Evolutionary conservation across 2,888 invertebrate genomes (phyloP).

Genomic region (Marasmarcha lunaedactyla): DNA sequence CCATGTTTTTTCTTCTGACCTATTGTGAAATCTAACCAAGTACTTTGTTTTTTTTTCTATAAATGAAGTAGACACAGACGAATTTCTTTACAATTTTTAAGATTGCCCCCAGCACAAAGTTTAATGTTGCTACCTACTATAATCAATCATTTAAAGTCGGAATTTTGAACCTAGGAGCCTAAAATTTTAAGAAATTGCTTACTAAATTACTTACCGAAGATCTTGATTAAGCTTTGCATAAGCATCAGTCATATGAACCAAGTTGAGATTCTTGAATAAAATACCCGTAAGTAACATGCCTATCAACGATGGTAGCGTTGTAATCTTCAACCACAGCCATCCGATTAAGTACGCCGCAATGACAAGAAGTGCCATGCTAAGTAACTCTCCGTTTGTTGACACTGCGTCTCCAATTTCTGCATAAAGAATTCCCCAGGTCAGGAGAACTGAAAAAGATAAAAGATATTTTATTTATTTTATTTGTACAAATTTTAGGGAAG

Average conservation of each 20-base stretch:
- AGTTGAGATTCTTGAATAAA: slow-evolving; percentile 73
- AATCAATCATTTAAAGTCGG: no score
- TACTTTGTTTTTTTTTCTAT: no score
- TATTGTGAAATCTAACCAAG: no score
- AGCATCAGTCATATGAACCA: slow-evolving; percentile 72
- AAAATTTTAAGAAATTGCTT: no score
- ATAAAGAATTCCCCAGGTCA: slow-evolving; percentile 77
- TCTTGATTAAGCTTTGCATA: slow-evolving; percentile 74
- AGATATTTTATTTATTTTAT: background rate
- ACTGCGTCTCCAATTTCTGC: slow-evolving; percentile 73
- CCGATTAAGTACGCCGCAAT: slow-evolving; percentile 80
- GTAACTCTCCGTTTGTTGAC: slow-evolving; percentile 74
- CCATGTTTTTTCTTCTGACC: no score
- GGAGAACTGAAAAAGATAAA: slow-evolving; percentile 51
- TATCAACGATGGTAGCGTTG: slow-evolving; percentile 79
- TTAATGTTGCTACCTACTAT: no score
- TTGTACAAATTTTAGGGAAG: no score
- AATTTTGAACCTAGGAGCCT: no score
- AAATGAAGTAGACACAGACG: no score
- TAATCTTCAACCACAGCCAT: slow-evolving; percentile 74
- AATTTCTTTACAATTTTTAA: no score
- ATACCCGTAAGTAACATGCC: slow-evolving; percentile 83
- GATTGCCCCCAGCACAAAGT: no score
- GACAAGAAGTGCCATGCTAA: slow-evolving; percentile 74
- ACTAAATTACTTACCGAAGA: slow-evolving; percentile 69